phyloP scores from a whole-genome alignment of 2,888 invertebrate species.

The Erebia ligea region DNA sequence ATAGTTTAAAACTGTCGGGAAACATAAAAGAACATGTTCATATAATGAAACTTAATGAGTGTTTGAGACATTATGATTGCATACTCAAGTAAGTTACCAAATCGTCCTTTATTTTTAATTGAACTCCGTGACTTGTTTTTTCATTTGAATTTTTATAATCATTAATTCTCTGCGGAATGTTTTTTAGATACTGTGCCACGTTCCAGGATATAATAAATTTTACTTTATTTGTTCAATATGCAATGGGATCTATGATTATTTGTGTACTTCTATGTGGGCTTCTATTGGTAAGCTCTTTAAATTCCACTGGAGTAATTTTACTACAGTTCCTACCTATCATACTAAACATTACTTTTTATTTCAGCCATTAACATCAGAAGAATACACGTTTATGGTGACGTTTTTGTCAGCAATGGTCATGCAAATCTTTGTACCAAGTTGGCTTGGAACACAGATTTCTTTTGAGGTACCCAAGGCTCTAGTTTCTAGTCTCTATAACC shows the following conservation, averaged over 20 bases:
- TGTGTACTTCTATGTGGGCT: constrained; percentile 59
- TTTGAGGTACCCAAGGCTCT: constrained; percentile 49
- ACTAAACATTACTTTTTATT: constrained; percentile 33
- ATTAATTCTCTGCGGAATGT: neutral
- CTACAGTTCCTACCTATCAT: neutral
- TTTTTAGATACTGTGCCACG: constrained; percentile 26
- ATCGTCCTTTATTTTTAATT: neutral
- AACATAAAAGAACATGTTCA: constrained; percentile 10
- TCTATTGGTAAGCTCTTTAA: constrained; percentile 50
- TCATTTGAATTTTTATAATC: neutral
- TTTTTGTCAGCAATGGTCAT: constrained; percentile 55
- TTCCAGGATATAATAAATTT: constrained; percentile 52
- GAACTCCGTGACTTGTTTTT: neutral
- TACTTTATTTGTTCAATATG: constrained; percentile 59
- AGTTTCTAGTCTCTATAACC: neutral
- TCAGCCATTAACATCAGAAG: constrained; percentile 55
- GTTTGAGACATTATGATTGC: constrained; percentile 26
- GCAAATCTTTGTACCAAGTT: constrained; percentile 60
- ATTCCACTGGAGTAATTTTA: neutral
- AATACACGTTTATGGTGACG: constrained; percentile 51
- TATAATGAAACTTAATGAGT: constrained; percentile 23
- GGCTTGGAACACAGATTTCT: constrained; percentile 58
- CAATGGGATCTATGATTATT: constrained; percentile 56
- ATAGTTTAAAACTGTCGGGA: constrained; percentile 4
- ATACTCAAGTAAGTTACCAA: constrained; percentile 24